phyloP scores from a whole-genome alignment of 2,797 vertebrate species.

The Fringilla coelebs region DNA sequence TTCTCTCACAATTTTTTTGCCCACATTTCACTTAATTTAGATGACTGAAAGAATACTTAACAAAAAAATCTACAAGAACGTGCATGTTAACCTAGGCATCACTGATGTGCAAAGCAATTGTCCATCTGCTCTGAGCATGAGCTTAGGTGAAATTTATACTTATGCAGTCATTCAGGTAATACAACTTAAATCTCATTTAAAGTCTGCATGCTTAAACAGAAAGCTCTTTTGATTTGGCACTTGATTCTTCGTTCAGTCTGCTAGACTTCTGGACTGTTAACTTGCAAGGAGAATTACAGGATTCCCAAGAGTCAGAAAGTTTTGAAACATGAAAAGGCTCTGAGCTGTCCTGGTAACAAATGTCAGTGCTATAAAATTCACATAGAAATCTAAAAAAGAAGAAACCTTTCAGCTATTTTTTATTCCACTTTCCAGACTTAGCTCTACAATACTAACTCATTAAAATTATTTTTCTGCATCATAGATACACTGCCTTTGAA shows the following conservation, averaged over 20 bases:
- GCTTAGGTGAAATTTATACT: not conserved
- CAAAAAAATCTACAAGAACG: not conserved
- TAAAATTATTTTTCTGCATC: not conserved
- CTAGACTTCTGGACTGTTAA: not conserved
- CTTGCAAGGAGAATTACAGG: not conserved
- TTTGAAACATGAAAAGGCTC: not conserved
- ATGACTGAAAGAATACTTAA: not conserved
- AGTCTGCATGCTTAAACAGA: not conserved
- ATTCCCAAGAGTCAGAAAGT: not conserved
- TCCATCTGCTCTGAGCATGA: not conserved
- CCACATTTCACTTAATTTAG: not conserved
- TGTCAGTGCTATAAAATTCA: not conserved
- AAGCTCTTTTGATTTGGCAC: not conserved
- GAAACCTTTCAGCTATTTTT: not conserved
- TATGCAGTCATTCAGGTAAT: not conserved
- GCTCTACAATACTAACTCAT: not conserved
- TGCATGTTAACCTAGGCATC: not conserved
- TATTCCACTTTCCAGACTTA: not conserved
- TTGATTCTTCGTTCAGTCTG: not conserved
- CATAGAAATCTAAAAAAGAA: not conserved
- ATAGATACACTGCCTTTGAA: not conserved
- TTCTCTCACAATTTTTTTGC: not conserved
- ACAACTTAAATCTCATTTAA: not conserved
- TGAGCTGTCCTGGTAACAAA: not conserved
- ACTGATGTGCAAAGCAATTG: not conserved